Evolutionary conservation across 1,140 invertebrate genomes (phyloP).

Genomic region (Meloidogyne chitwoodi): DNA sequence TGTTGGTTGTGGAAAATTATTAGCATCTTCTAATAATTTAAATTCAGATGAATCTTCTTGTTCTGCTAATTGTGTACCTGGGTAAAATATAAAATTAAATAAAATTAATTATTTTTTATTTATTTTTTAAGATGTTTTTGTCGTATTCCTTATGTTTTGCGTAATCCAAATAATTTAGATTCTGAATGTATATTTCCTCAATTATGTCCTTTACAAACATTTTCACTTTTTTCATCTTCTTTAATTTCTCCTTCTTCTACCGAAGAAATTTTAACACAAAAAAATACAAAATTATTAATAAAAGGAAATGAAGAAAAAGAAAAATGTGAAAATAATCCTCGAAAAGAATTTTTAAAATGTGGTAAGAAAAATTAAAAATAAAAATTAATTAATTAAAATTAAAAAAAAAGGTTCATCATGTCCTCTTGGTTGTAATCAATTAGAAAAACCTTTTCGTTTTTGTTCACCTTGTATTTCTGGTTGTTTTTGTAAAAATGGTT

Average conservation of each 20-base stretch:
- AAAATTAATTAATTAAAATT: neutral
- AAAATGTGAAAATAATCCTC: conserved; percentile 2
- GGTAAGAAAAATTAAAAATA: neutral
- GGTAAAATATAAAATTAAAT: neutral
- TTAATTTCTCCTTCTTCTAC: neutral
- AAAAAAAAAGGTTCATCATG: conserved; percentile 22
- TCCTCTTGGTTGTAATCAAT: conserved; percentile 32
- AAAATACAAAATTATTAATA: neutral
- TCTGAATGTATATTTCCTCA: conserved; percentile 23
- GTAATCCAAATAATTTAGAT: conserved; percentile 17
- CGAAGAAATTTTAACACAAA: neutral
- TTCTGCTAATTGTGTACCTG: conserved; percentile 5
- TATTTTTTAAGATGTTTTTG: conserved; percentile 35
- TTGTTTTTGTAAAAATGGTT: conserved; percentile 37
- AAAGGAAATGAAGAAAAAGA: neutral
- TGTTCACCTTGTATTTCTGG: conserved; percentile 34
- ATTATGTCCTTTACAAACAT: conserved; percentile 19
- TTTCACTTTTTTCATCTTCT: neutral
- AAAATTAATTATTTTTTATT: neutral
- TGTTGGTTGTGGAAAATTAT: neutral
- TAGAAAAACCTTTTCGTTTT: neutral
- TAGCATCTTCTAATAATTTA: neutral
- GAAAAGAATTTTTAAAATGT: conserved; percentile 18
- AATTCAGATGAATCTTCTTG: neutral
- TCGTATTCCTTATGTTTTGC: conserved; percentile 30